Evolutionary conservation across 2,888 invertebrate genomes (phyloP).

Genomic region (Nebria salina): DNA sequence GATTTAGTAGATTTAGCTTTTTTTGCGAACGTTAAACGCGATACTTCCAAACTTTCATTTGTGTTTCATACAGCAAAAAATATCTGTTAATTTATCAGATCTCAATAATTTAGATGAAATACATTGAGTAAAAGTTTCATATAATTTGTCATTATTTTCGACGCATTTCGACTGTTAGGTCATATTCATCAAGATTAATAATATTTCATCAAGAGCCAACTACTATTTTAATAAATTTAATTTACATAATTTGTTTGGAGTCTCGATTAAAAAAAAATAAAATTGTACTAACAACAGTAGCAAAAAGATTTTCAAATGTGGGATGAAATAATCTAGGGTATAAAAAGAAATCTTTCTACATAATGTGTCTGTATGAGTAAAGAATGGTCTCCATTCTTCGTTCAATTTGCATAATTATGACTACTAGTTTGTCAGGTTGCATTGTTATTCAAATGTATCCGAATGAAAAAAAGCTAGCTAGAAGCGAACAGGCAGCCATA

Average conservation of each 20-base stretch:
- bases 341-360: background rate
- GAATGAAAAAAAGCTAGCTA: background rate
- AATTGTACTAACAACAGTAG: no score
- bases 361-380: background rate
- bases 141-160: no score
- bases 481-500: background rate
- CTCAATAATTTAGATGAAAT: no score
- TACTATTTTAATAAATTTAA: no score
- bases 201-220: no score
- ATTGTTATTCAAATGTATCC: background rate
- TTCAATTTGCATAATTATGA: background rate
- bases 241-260: no score
- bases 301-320: background rate
- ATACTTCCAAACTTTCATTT: background rate
- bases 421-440: background rate
- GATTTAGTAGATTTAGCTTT: constrained; percentile 28
- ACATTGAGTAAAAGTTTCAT: no score
- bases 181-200: no score
- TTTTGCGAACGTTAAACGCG: background rate
- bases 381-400: background rate
- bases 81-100: no score
- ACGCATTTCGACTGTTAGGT: no score
- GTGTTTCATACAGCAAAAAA: no score
- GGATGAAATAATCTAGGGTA: background rate
- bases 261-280: no score